Evolutionary conservation across 53 echinoderm and acorn worm species (phyloP).

Genomic region (Pentamera pediparva): DNA sequence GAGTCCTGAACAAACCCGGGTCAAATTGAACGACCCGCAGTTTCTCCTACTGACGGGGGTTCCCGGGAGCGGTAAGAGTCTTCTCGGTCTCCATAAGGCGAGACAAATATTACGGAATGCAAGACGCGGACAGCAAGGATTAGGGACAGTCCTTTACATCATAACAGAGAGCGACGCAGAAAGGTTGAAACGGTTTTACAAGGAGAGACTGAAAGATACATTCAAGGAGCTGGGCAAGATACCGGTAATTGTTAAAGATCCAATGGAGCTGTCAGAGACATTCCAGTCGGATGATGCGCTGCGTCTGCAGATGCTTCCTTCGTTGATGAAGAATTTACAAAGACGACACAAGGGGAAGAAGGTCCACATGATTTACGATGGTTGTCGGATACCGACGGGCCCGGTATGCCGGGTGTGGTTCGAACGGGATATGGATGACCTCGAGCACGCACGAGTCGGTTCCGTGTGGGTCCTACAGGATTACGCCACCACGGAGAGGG

Average conservation of each 20-base stretch:
- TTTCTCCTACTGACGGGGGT: neutral
- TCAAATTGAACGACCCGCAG: no score
- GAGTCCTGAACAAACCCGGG: no score
- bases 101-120: neutral
- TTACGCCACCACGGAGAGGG: neutral
- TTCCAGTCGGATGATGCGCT: no score
- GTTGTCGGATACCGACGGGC: no score
- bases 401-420: no score
- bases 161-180: neutral
- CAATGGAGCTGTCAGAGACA: no score
- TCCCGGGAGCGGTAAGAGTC: neutral
- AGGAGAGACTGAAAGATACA: neutral
- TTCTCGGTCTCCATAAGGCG: neutral
- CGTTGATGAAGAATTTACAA: neutral
- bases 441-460: neutral
- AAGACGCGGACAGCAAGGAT: neutral
- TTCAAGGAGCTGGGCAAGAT: no score
- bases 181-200: neutral
- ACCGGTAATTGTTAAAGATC: no score
- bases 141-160: neutral
- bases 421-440: neutral
- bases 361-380: neutral
- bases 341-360: neutral
- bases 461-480: neutral
- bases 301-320: no score